Evolutionary conservation across 2,113 vertebrate genomes (phyloP).

Genomic region (Brachyhypopomus gauderio): DNA sequence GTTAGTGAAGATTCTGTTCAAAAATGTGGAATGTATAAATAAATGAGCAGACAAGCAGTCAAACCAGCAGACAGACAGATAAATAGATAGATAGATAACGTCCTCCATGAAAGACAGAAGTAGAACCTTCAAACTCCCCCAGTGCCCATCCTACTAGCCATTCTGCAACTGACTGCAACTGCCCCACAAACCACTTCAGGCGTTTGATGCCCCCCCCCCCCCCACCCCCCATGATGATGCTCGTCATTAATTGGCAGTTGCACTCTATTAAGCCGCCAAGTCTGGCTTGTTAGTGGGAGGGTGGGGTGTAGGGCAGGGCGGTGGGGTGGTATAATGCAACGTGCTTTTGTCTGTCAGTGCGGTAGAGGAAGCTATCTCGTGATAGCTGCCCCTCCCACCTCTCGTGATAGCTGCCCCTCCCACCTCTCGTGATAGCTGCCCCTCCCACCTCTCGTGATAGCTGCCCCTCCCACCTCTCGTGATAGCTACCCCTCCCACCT

Average conservation of each 20-base stretch:
- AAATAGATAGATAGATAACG: too few species aligned
- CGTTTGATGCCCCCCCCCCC: slow-evolving; percentile 47
- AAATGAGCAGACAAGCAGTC: too few species aligned
- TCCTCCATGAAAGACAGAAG: too few species aligned
- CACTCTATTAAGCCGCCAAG: slow-evolving; percentile 65
- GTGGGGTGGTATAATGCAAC: slow-evolving; percentile 51
- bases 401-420: slow-evolving; percentile 48
- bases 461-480: slow-evolving; percentile 47
- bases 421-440: slow-evolving; percentile 41
- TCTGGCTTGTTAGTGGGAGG: slow-evolving; percentile 46
- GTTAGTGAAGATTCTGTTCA: too few species aligned
- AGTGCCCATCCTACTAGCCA: too few species aligned
- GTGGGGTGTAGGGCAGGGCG: slow-evolving; percentile 16
- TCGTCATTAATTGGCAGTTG: slow-evolving; percentile 67
- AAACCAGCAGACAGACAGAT: too few species aligned
- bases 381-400: slow-evolving; percentile 47
- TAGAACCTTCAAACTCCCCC: too few species aligned
- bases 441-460: slow-evolving; percentile 49
- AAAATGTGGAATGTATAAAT: too few species aligned
- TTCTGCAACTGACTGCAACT: too few species aligned
- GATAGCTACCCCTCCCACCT: slow-evolving; percentile 46
- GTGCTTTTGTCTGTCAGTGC: slow-evolving; percentile 52
- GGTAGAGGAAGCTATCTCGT: slow-evolving; percentile 41
- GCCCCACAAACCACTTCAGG: slow-evolving; percentile 67
- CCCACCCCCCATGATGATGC: slow-evolving; percentile 39